A percentile compares a stretch with the other conserved stretches of the same genome.
These are phyloP conservation scores for Rousettus leschenaultii DNA, from an alignment of 2,113 vertebrate genomes.

Conservation along the genomic window DNA sequence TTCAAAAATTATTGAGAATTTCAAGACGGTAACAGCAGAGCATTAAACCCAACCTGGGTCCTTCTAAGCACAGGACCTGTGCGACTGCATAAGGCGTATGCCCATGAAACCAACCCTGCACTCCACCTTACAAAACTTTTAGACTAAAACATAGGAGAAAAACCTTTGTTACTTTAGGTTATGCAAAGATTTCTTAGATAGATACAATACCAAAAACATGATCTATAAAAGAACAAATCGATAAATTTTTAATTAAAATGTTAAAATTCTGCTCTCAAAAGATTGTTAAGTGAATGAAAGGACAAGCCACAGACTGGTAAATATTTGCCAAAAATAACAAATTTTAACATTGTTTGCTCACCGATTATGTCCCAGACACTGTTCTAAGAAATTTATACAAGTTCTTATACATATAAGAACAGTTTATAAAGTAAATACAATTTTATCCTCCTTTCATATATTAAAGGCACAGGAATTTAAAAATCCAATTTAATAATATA, in stretches of 20 bases:
- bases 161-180: not conserved
- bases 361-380: not conserved
- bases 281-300: conserved; percentile 13
- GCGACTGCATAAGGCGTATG: not conserved
- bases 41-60: not conserved
- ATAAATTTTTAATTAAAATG: not conserved
- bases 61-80: not conserved
- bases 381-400: not conserved
- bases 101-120: not conserved
- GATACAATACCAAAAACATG: not conserved
- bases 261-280: not conserved
- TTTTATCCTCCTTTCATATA: not conserved
- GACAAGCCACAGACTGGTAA: not conserved
- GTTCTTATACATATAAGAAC: not conserved
- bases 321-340: not conserved
- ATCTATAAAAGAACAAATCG: not conserved
- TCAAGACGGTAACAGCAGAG: not conserved
- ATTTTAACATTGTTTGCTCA: not conserved
- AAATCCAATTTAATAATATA: not conserved
- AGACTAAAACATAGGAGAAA: not conserved
- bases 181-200: not conserved
- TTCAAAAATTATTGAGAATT: conserved; percentile 22
- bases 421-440: not conserved
- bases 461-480: not conserved
- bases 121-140: not conserved